Evolutionary conservation across 53 echinoderm and acorn worm species (phyloP).

Genomic region (Apostichopus leukothele): DNA sequence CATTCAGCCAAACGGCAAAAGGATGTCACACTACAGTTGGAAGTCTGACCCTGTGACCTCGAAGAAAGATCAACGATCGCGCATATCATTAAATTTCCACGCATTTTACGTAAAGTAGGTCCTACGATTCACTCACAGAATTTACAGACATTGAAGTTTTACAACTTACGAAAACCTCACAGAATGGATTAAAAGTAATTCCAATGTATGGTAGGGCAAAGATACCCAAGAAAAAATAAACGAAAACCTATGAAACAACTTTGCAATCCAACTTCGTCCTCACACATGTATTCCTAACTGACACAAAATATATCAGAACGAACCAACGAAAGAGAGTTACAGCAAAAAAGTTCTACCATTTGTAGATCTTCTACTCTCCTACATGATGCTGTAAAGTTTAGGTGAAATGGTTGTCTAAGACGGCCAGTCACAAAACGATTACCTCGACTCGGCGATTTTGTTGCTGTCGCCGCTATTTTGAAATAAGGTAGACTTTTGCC

Average conservation of each 20-base stretch:
- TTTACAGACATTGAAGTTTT: neutral
- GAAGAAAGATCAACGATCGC: neutral
- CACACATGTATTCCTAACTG: neutral
- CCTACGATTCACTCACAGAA: neutral
- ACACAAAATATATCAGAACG: neutral
- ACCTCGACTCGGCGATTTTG: neutral
- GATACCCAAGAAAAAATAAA: neutral
- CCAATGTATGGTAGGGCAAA: neutral
- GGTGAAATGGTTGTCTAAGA: neutral
- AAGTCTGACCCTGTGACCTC: neutral
- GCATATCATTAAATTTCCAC: neutral
- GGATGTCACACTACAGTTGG: neutral
- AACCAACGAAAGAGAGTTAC: neutral
- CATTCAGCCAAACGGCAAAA: no score
- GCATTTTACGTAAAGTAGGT: neutral
- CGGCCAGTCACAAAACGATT: conserved; percentile 3
- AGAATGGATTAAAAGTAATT: no score
- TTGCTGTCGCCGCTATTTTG: neutral
- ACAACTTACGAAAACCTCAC: neutral
- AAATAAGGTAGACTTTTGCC: neutral
- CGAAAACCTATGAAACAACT: neutral
- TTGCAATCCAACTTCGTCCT: neutral
- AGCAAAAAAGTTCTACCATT: neutral
- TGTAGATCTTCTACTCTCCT: neutral
- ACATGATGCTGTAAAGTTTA: neutral